Base-by-base conservation (phyloP, 2,888 invertebrate species). In the Mechanitis mazaeus region DNA sequence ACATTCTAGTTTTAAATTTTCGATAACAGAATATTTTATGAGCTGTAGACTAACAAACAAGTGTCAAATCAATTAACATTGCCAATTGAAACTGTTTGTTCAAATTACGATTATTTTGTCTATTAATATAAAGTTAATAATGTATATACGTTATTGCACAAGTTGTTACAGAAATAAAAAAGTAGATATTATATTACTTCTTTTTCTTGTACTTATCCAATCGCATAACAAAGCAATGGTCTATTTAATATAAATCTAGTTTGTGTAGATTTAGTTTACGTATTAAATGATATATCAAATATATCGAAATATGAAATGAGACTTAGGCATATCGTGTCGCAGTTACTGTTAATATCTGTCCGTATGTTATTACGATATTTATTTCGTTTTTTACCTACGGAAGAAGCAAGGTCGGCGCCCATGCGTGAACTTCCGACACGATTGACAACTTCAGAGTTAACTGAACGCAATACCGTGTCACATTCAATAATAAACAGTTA, bases 381-480 rank as follows among this genome's bases (percentile, higher is more conserved):
- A 55, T 55, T 31, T 9, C 6, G 47, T 47, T 55, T 75, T 73
- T 72, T 74, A 74, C 69, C 47, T 72, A 76, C 85, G 87, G 87
- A 87, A 85, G 81, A 81, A 83, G 84, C 87, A 88, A 87, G 85
- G 87, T 84, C 87, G 85, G 87, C 86, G 77, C 70, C 79, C 84
- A 83, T 83, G 78, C 89, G 85, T 89, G 82, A 85, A 87, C 80
- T 83, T 83, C 80, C 83, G 81, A 75, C 79, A 79, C 80, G 75
- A 82, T 81, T 82, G 83, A 83, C 83, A 80, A 77, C 76, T 72
- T 63, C 56, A 57, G 62, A 55, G 42, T 45, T 35, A 56, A 58
- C 62, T 60, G 66, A 55, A 65, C 57, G 58, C 54, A 50, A 42
- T 58, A 50, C 73, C 71, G 28, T 31, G 31, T 31, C 50, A 50